phyloP scores from a whole-genome alignment of 2,888 invertebrate species.

The Melipona bicolor region DNA sequence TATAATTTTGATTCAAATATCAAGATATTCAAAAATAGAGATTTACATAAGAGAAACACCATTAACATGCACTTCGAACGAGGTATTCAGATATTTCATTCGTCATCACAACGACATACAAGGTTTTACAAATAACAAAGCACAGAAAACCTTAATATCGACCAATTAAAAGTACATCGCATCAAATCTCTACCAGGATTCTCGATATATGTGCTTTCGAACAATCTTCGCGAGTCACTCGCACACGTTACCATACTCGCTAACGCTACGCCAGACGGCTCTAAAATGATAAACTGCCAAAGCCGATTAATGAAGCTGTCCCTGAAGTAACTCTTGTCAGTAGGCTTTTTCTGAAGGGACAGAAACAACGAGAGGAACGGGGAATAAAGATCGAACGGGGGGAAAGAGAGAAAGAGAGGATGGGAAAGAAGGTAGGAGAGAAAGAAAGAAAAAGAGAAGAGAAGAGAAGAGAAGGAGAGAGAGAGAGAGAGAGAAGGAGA shows the following conservation, averaged over 20 bases:
- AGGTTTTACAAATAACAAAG: not conserved
- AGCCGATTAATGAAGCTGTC: constrained; percentile 49
- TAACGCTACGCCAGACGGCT: not conserved
- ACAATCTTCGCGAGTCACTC: not conserved
- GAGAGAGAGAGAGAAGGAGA: constrained; percentile 28
- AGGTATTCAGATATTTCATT: no score
- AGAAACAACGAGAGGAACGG: constrained; percentile 1
- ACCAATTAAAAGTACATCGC: not conserved
- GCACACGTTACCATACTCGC: no score
- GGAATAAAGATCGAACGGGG: not conserved
- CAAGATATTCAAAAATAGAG: no score
- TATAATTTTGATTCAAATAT: no score
- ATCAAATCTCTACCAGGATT: not conserved
- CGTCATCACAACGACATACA: no score
- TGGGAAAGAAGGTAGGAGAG: constrained; percentile 13
- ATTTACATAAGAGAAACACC: no score
- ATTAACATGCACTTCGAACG: no score
- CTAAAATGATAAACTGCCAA: constrained; percentile 8
- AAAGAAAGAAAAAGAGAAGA: constrained; percentile 10
- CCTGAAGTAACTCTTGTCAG: constrained; percentile 19
- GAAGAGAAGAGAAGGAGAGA: not conserved
- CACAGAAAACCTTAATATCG: not conserved
- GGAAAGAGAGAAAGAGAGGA: not conserved
- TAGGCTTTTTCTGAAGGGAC: constrained; percentile 33
- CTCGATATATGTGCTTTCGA: not conserved